Evolutionary conservation across 2,797 vertebrate genomes (phyloP).

Genomic region (Lutjanus campechanus): DNA sequence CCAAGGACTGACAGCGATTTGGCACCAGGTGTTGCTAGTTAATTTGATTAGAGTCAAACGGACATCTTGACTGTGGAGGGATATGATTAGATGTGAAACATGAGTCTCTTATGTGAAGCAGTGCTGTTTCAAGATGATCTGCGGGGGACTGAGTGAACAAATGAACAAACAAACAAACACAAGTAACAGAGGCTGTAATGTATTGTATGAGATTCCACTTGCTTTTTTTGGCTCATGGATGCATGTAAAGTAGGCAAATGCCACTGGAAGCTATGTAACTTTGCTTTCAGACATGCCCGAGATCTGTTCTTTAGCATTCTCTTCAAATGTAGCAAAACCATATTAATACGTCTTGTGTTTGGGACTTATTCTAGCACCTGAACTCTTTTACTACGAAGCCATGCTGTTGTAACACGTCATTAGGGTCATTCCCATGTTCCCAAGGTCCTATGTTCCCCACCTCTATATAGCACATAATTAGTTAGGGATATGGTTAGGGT

Average conservation of each 20-base stretch:
- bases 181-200: background rate
- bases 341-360: background rate
- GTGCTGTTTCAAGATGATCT: slow-evolving; percentile 21
- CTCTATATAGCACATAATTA: no score
- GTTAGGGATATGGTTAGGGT: no score
- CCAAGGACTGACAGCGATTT: slow-evolving; percentile 31
- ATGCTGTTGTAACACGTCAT: background rate
- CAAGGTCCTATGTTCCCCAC: no score
- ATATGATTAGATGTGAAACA: slow-evolving; percentile 55
- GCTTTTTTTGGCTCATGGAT: background rate
- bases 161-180: slow-evolving; percentile 20
- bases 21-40: slow-evolving; percentile 53
- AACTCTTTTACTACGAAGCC: no score
- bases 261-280: background rate
- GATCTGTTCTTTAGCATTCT: background rate
- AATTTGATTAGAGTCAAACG: slow-evolving; percentile 55
- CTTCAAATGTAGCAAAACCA: background rate
- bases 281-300: background rate
- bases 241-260: background rate
- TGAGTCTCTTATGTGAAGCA: slow-evolving; percentile 35
- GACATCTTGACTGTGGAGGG: slow-evolving; percentile 40
- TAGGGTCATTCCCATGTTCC: no score
- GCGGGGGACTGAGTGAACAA: slow-evolving; percentile 9
- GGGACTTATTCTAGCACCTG: no score
- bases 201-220: slow-evolving; percentile 3